A percentile compares a stretch with the other conserved stretches of the same genome.
Conservation (phyloP, 92 coral and sea anemone species). For the Hydrozoanthus gracilis region DNA sequence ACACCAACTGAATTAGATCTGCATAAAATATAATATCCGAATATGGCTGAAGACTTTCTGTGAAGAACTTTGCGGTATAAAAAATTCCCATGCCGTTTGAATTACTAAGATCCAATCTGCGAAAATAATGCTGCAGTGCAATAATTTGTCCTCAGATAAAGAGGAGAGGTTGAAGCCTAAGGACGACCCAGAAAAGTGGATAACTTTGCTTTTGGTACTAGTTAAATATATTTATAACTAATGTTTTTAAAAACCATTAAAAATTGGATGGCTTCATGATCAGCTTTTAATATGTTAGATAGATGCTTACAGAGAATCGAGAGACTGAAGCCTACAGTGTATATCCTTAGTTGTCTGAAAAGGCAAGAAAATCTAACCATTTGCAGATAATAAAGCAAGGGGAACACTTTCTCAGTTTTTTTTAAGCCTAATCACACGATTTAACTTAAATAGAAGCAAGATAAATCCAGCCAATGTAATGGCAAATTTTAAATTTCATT, state of each 20-base stretch:
- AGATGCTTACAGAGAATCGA: not conserved
- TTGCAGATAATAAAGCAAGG: not conserved
- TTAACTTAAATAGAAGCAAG: not conserved
- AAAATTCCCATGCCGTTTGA: not conserved
- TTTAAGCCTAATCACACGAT: not conserved
- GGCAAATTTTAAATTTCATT: too few relatives aligned
- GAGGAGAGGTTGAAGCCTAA: not conserved
- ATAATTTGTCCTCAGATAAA: constrained; percentile 14
- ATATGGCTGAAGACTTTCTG: constrained; percentile 8
- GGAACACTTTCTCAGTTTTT: not conserved
- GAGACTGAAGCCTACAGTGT: not conserved
- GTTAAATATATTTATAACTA: not conserved
- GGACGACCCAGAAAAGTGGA: constrained; percentile 21
- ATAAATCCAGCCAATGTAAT: not conserved
- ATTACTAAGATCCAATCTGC: constrained; percentile 4
- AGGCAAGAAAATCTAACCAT: not conserved
- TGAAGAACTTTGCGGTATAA: not conserved
- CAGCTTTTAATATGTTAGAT: not conserved
- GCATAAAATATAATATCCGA: not conserved
- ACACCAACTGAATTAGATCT: too few relatives aligned
- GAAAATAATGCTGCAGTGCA: not conserved
- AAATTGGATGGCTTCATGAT: not conserved
- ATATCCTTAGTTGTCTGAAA: not conserved
- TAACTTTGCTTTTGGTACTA: constrained; percentile 1
- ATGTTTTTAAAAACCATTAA: not conserved